phyloP scores from a whole-genome alignment of 2,888 invertebrate species.

The Ectemnius cavifrons region DNA sequence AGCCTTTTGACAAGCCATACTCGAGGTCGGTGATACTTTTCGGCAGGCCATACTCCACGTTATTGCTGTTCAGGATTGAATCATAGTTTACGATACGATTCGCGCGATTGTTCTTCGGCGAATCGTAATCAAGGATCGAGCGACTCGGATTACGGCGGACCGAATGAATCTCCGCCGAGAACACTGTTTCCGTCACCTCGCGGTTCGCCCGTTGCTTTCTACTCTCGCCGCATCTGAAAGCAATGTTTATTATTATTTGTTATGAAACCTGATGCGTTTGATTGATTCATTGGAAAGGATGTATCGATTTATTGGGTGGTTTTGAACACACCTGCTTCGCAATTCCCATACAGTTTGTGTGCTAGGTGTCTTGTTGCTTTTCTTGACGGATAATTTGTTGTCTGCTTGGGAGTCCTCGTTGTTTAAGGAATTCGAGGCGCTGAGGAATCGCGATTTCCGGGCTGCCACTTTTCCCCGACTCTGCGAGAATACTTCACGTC shows the following conservation, averaged over 20 bases:
- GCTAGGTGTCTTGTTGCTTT: slow-evolving; percentile 79
- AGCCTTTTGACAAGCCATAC: slow-evolving; percentile 75
- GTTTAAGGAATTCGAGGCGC: slow-evolving; percentile 74
- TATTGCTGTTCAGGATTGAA: slow-evolving; percentile 76
- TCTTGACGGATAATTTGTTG: slow-evolving; percentile 76
- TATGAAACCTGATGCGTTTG: no score
- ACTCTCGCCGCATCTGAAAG: slow-evolving; percentile 76
- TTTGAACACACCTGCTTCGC: slow-evolving; percentile 76
- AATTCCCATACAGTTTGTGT: slow-evolving; percentile 82
- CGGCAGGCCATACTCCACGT: slow-evolving; percentile 74
- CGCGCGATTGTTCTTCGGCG: slow-evolving; percentile 72
- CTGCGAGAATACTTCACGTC: slow-evolving; percentile 90
- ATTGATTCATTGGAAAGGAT: no score
- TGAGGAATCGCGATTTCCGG: slow-evolving; percentile 83
- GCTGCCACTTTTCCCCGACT: slow-evolving; percentile 87
- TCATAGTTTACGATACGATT: slow-evolving; percentile 74
- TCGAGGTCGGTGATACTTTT: slow-evolving; percentile 76
- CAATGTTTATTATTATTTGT: neutral
- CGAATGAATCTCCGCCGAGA: slow-evolving; percentile 82
- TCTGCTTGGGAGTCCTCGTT: slow-evolving; percentile 76
- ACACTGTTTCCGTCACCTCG: slow-evolving; percentile 82
- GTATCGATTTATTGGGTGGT: no score
- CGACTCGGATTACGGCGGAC: slow-evolving; percentile 79
- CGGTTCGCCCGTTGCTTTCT: slow-evolving; percentile 78
- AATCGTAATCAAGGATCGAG: slow-evolving; percentile 75